A percentile compares a stretch with the other conserved stretches of the same genome.
These are phyloP conservation scores for Penaeus chinensis DNA, from an alignment of 1,140 invertebrate genomes.

Conservation along the genomic window DNA sequence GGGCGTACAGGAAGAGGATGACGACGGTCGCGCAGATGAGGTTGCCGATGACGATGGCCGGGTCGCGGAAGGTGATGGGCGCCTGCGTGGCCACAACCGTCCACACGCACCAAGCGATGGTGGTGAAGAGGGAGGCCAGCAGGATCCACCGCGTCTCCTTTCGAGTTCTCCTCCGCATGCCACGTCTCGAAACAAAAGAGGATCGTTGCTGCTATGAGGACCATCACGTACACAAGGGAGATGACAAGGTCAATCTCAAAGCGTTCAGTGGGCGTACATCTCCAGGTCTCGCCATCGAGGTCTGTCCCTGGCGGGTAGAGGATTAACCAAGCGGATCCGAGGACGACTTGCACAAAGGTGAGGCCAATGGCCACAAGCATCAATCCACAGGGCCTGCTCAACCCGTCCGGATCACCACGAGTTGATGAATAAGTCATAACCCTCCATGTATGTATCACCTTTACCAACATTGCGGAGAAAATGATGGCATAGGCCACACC, in stretches of 20 bases:
- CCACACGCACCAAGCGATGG: slow-evolving; percentile 70
- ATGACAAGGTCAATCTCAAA: slow-evolving; percentile 70
- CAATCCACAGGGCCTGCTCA: slow-evolving; percentile 68
- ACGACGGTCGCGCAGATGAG: slow-evolving; percentile 64
- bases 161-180: slow-evolving; percentile 66
- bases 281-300: slow-evolving; percentile 57
- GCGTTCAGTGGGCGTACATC: slow-evolving; percentile 66
- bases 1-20: slow-evolving; percentile 64
- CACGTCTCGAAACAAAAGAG: slow-evolving; percentile 69
- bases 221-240: slow-evolving; percentile 71
- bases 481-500: slow-evolving; percentile 70
- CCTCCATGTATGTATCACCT: slow-evolving; percentile 69
- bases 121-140: slow-evolving; percentile 67
- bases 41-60: slow-evolving; percentile 65
- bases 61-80: slow-evolving; percentile 64
- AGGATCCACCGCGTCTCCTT: slow-evolving; percentile 71
- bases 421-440: slow-evolving; percentile 35
- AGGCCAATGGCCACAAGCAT: slow-evolving; percentile 65
- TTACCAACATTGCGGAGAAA: slow-evolving; percentile 70
- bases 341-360: slow-evolving; percentile 68
- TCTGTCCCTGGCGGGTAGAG: slow-evolving; percentile 67
- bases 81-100: slow-evolving; percentile 68
- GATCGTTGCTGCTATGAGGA: slow-evolving; percentile 69
- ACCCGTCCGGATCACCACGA: slow-evolving; percentile 38
- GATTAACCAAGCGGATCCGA: slow-evolving; percentile 70